These are phyloP conservation scores for Heliothis subflexa DNA, from an alignment of 1,140 invertebrate genomes.

Conservation along the genomic window DNA sequence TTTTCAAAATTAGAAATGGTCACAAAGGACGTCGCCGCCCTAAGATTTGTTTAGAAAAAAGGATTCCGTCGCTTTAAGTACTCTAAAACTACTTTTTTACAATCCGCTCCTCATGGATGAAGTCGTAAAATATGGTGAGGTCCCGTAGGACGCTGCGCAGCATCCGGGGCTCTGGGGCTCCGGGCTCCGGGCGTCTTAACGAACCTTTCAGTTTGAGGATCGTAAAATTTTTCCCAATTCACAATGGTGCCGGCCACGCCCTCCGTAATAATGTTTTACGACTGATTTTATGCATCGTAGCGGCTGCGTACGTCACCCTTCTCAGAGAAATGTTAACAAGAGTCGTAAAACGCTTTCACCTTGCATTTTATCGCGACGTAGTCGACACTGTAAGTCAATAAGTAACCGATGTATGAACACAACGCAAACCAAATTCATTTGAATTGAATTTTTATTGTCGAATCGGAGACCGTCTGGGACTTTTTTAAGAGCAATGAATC, in stretches of 20 bases:
- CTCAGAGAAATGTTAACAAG: conserved; percentile 51
- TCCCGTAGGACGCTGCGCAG: conserved; percentile 42
- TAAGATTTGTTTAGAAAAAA: conserved; percentile 63
- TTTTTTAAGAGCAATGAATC: neutral
- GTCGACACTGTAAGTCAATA: conserved; percentile 34
- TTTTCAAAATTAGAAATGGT: conserved; percentile 76
- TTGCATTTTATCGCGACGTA: conserved; percentile 37
- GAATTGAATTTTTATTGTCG: conserved; percentile 38
- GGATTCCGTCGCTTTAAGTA: conserved; percentile 69
- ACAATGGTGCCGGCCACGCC: conserved; percentile 54
- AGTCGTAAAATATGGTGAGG: conserved; percentile 74
- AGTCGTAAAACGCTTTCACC: conserved; percentile 51
- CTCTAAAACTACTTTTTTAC: conserved; percentile 66
- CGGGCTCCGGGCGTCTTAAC: conserved; percentile 57
- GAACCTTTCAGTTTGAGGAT: conserved; percentile 65
- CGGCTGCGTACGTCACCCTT: conserved; percentile 44
- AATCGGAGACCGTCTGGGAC: conserved; percentile 19
- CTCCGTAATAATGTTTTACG: conserved; percentile 63
- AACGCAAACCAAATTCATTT: conserved; percentile 31
- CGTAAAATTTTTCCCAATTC: conserved; percentile 71
- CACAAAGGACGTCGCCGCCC: conserved; percentile 69
- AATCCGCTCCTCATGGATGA: conserved; percentile 65
- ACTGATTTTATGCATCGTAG: conserved; percentile 59
- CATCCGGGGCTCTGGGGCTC: conserved; percentile 51
- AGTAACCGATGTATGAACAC: conserved; percentile 40